Percentiles rank a stretch among this genome's conserved stretches.
Conservation (phyloP, 64 coral and sea anemone species). For the Anthopleura sola region DNA sequence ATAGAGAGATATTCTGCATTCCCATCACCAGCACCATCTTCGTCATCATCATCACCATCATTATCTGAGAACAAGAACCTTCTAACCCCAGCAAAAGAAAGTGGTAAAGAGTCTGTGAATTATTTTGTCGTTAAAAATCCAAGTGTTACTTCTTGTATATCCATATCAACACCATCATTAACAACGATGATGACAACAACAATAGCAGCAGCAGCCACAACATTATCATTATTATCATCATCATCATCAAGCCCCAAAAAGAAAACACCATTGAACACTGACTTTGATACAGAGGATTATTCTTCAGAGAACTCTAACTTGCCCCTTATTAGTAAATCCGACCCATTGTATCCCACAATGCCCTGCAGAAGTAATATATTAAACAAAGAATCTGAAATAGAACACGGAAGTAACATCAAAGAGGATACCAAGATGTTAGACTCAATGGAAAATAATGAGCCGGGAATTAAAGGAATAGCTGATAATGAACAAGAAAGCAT, state of each 20-base stretch:
- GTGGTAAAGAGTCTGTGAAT: no score
- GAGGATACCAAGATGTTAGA: neutral
- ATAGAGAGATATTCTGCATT: neutral
- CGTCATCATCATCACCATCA: neutral
- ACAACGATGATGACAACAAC: no score
- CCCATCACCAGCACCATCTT: neutral
- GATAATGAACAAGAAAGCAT: neutral
- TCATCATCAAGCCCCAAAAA: neutral
- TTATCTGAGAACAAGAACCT: no score
- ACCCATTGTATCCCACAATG: slow-evolving; percentile 1
- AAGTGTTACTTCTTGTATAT: neutral
- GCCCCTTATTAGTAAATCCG: neutral
- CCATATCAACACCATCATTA: neutral
- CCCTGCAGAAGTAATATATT: neutral
- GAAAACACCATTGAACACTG: neutral
- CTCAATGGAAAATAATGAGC: neutral
- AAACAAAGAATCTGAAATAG: neutral
- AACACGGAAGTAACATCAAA: neutral
- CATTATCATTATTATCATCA: neutral
- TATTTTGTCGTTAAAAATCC: no score
- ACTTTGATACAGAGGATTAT: slow-evolving; percentile 3
- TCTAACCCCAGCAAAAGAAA: no score
- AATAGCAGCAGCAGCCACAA: no score
- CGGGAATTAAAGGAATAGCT: neutral
- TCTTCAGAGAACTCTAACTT: neutral